phyloP scores from a whole-genome alignment of 2,797 vertebrate species.

The Dryobates pubescens region DNA sequence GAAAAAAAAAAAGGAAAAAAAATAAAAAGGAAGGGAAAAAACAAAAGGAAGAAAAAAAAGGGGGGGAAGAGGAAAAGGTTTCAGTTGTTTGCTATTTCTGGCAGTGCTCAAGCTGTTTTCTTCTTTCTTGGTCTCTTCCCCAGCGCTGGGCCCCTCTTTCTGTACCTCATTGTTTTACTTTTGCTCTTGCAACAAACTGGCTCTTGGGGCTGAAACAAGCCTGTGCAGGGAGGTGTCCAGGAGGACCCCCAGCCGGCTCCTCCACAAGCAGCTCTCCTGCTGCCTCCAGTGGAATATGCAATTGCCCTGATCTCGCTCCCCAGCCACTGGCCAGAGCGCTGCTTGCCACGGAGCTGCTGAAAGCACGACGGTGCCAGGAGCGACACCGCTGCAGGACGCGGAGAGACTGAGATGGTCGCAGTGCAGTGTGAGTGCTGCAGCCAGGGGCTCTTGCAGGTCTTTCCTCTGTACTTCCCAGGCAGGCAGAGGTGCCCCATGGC shows the following conservation, averaged over 20 bases:
- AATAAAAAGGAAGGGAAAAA: not conserved
- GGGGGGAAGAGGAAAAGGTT: constrained; percentile 36
- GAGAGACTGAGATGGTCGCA: not conserved
- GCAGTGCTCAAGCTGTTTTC: constrained; percentile 72
- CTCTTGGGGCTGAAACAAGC: constrained; percentile 36
- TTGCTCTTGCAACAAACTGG: constrained; percentile 52
- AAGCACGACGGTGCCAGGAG: not conserved
- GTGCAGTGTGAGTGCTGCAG: not conserved
- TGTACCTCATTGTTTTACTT: constrained; percentile 68
- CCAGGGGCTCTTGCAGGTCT: not conserved
- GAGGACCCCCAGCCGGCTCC: not conserved
- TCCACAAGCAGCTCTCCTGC: constrained; percentile 60
- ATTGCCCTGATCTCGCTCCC: not conserved
- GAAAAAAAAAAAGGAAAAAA: not conserved
- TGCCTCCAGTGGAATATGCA: constrained; percentile 65
- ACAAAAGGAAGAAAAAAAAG: not conserved
- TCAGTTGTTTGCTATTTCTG: constrained; percentile 73
- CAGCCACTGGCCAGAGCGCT: not conserved
- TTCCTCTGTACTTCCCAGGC: not conserved
- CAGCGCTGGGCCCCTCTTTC: constrained; percentile 44
- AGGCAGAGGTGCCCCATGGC: not conserved
- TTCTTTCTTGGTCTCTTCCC: constrained; percentile 66
- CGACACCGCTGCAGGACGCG: not conserved
- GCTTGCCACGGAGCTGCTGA: not conserved
- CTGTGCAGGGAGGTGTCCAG: constrained; percentile 31